Base-by-base conservation (phyloP, 2,888 invertebrate genomes). In the Agriopis marginaria region DNA sequence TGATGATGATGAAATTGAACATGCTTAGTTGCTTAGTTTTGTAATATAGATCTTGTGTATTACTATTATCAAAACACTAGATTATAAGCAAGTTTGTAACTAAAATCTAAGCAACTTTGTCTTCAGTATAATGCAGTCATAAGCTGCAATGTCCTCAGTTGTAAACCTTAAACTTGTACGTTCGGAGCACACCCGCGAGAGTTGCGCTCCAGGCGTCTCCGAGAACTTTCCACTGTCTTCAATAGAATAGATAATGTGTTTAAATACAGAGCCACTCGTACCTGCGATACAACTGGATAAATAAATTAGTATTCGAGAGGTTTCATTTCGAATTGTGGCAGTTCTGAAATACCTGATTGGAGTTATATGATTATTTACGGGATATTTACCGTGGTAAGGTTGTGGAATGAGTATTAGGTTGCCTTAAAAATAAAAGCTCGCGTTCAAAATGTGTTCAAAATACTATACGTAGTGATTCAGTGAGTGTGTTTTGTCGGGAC, bases 191-290 rank as follows among this genome's bases (percentile, higher is more conserved):
- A 62, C 76, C 70, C 74, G 23, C 39, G 76, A 63, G 74, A 75
- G 64, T 58, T 44, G 55, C n/a, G 70, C 74, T 69, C 40, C 54
- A 58, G 71, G 74, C 54, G 54, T 66, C 66, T 58, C 58, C 7
- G n/a, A 47, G 65, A 74, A 76, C 71, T 74, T 73, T 71, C 68
- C 63, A 63, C 47, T 70, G 71, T 71, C 75, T 71, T 69, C 75
- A 67, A 76, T 76, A 64, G 75, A 75, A 76, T 76, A 70, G 69
- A 72, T 76, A 72, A 75, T 76, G 72, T 66, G 62, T 69, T 75
- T 72, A 73, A 67, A 70, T 69, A 70, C 65, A 53, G 7, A 67
- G 64, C 53, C 59, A 70, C 51, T 64, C n/a, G 61, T 68, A 68
- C 47, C 63, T 63, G 54, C 5, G 53, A 42, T 32, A n/a, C 54